These are phyloP conservation scores for Gymnoscelis rufifasciata DNA, from an alignment of 2,888 invertebrate species.

Conservation along the genomic window DNA sequence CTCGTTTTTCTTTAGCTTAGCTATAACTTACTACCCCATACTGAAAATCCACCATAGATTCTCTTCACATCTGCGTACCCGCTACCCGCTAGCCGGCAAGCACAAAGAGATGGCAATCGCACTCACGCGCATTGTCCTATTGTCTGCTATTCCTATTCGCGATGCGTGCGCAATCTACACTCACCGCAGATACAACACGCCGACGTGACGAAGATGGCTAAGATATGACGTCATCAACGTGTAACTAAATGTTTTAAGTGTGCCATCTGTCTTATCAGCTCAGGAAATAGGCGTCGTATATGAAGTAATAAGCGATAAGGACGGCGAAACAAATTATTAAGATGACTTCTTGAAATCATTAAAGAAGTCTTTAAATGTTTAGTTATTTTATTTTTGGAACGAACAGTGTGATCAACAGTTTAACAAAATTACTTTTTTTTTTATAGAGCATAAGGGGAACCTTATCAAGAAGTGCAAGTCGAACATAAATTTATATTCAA, in stretches of 20 bases:
- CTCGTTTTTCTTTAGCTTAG: no score
- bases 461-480: no score
- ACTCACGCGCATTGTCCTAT: constrained; percentile 47
- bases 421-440: no score
- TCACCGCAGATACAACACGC: constrained; percentile 36
- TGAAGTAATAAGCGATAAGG: background rate
- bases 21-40: no score
- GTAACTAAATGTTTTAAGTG: constrained; percentile 7
- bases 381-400: no score
- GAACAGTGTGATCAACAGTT: no score
- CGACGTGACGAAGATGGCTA: constrained; percentile 59
- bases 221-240: constrained; percentile 49
- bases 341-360: background rate
- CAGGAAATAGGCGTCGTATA: background rate
- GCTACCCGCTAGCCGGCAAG: no score
- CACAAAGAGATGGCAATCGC: constrained; percentile 50
- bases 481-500: no score
- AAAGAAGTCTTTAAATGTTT: no score
- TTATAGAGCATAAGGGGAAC: no score
- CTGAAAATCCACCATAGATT: no score
- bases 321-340: background rate
- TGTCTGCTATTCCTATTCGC: constrained; percentile 19
- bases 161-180: constrained; percentile 59
- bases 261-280: constrained; percentile 13
- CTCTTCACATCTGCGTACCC: constrained; percentile 29